Base-by-base conservation (phyloP, 2,888 invertebrate species). In the Merodon equestris region DNA sequence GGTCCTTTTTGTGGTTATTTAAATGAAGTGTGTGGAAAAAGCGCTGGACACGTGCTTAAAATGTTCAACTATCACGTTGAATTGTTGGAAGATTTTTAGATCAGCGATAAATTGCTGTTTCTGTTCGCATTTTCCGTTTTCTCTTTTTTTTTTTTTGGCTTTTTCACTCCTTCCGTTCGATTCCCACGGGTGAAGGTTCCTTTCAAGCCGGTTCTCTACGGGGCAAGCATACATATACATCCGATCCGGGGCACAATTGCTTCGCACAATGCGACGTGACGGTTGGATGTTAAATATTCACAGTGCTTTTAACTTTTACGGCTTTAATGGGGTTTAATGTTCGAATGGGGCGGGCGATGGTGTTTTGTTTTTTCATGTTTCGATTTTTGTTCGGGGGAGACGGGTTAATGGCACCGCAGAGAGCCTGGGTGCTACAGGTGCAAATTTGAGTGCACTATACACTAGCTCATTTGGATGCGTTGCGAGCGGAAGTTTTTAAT, bases 281-380 rank as follows among this genome's bases (percentile, higher is more conserved):
- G 57, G 72, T 53, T 48, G 48, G 79, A 68, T 79, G 68, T 79
- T 79, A 79, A 79, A 73, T 79, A 73, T 79, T 73, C 79, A 79
- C 71, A 73, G 58, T 63, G 68, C 79, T 73, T 63, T 79, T 63
- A 73, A 68, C 79, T 79, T 79, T 73, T 68, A 73, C 58, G 53
- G 68, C 79, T 73, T 73, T 77, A 77, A 77, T 77, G 73, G 77
- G 61, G 67, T 79, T 79, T 73, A 67, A 76, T 57, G 57, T 36
- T 34, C 40, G 34, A 27, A 53, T 27, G 27, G 27, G 27, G 2
- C 3, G 27, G 27, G 27, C 3, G 27, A 27, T n/a, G n/a, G n/a
- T n/a, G n/a, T n/a, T n/a, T n/a, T n/a, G n/a, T n/a, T n/a, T n/a
- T n/a, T n/a, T n/a, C n/a, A n/a, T n/a, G n/a, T n/a, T n/a, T n/a